These are phyloP conservation scores for Cecropterus lyciades DNA, from an alignment of 1,140 invertebrate species.

Conservation along the genomic window DNA sequence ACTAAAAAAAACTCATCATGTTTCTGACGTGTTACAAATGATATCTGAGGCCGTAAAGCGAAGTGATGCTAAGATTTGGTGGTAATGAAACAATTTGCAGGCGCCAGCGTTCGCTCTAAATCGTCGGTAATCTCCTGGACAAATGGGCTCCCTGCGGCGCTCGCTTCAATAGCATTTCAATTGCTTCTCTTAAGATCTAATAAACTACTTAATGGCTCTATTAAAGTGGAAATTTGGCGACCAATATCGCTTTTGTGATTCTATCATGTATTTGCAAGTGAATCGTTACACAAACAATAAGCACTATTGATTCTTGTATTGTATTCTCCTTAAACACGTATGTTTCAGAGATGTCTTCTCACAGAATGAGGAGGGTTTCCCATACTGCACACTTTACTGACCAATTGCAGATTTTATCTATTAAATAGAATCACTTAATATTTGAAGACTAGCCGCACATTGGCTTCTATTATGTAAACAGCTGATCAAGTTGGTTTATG, in stretches of 20 bases:
- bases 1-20: constrained; percentile 14
- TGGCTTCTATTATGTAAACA: too few species aligned
- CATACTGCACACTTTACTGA: too few species aligned
- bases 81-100: constrained; percentile 44
- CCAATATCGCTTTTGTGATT: constrained; percentile 21
- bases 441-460: too few species aligned
- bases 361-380: too few species aligned
- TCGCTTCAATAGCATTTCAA: constrained; percentile 35
- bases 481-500: too few species aligned
- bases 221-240: constrained; percentile 32
- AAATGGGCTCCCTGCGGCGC: constrained; percentile 41
- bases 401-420: too few species aligned
- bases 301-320: too few species aligned
- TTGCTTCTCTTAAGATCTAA: constrained; percentile 38
- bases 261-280: not conserved
- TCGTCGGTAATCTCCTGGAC: constrained; percentile 44
- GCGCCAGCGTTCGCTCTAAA: constrained; percentile 36
- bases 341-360: too few species aligned
- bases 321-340: too few species aligned
- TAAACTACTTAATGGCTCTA: constrained; percentile 37
- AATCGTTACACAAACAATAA: not conserved
- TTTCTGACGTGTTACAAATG: constrained; percentile 27
- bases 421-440: too few species aligned
- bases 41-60: constrained; percentile 23
- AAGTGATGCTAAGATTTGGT: constrained; percentile 42